Conservation (phyloP, 2,113 vertebrate species). For the Raphicerus campestris region DNA sequence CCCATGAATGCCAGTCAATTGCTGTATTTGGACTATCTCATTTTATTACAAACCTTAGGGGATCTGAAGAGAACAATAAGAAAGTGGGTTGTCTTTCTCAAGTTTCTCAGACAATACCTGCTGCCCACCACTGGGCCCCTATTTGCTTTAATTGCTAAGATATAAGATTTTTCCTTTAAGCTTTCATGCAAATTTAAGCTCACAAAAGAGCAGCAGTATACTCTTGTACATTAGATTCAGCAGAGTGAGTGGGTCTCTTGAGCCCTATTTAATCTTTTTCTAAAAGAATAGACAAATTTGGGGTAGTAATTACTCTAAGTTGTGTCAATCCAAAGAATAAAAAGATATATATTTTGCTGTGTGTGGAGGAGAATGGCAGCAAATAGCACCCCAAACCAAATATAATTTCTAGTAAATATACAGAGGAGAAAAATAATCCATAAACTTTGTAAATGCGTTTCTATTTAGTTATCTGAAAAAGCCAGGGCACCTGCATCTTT, state of each 20-base stretch:
- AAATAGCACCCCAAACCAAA: slow-evolving; percentile 46
- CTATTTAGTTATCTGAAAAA: slow-evolving; percentile 26
- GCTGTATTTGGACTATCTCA: background rate
- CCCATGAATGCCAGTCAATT: background rate
- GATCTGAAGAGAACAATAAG: slow-evolving; percentile 34
- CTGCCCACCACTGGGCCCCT: slow-evolving; percentile 1
- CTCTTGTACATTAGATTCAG: background rate
- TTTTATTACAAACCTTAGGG: slow-evolving; percentile 6
- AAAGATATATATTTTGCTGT: slow-evolving; percentile 12
- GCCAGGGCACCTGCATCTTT: background rate
- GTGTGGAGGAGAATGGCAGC: slow-evolving; percentile 20
- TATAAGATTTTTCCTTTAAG: background rate
- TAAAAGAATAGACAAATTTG: slow-evolving; percentile 52
- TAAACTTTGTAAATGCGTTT: background rate
- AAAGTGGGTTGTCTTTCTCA: background rate
- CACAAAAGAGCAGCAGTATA: background rate
- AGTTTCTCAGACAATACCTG: slow-evolving; percentile 23
- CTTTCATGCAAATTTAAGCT: slow-evolving; percentile 37
- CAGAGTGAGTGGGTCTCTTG: background rate
- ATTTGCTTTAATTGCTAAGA: slow-evolving; percentile 2
- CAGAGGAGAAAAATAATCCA: slow-evolving; percentile 42
- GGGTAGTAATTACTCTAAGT: slow-evolving; percentile 61
- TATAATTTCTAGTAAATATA: background rate
- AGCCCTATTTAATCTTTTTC: slow-evolving; percentile 14
- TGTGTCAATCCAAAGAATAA: slow-evolving; percentile 61